Conservation (phyloP, 2,888 invertebrate genomes). For the Drosophila multiciliata region DNA sequence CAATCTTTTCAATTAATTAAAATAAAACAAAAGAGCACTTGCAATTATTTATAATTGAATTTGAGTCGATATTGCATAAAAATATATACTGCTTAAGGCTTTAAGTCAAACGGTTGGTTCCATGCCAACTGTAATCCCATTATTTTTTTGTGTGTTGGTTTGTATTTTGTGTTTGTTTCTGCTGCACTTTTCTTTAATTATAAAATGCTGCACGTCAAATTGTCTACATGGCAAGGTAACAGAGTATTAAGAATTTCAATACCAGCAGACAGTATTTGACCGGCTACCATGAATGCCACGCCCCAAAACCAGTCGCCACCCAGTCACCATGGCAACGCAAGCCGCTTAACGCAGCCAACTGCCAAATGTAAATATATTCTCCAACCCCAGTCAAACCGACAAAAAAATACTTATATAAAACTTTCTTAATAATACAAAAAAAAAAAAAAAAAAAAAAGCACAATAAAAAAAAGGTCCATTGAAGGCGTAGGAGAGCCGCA, state of each 20-base stretch:
- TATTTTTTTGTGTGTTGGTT: slow-evolving; percentile 53
- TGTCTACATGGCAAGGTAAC: slow-evolving; percentile 74
- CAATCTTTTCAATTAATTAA: background rate
- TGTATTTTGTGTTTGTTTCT: slow-evolving; percentile 60
- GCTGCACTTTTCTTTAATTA: slow-evolving; percentile 70
- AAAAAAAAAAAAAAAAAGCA: slow-evolving; percentile 22
- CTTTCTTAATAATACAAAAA: slow-evolving; percentile 76
- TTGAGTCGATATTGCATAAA: background rate
- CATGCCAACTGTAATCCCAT: slow-evolving; percentile 70
- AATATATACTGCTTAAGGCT: slow-evolving; percentile 7
- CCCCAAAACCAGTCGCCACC: slow-evolving; percentile 14
- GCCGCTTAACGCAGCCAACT: slow-evolving; percentile 80
- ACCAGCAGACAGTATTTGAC: slow-evolving; percentile 64
- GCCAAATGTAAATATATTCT: slow-evolving; percentile 77
- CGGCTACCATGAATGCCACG: slow-evolving; percentile 27
- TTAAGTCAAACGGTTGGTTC: slow-evolving; percentile 42
- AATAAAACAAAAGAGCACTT: background rate
- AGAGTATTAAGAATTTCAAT: slow-evolving; percentile 78
- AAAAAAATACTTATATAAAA: slow-evolving; percentile 68
- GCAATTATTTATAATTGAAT: background rate
- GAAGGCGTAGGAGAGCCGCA: slow-evolving; percentile 76
- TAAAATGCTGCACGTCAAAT: slow-evolving; percentile 71
- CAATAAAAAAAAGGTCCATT: slow-evolving; percentile 53
- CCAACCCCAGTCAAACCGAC: slow-evolving; percentile 58
- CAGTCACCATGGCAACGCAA: slow-evolving; percentile 69